phyloP scores from a whole-genome alignment of 1,140 invertebrate genomes.

The Chlorops oryzae region DNA sequence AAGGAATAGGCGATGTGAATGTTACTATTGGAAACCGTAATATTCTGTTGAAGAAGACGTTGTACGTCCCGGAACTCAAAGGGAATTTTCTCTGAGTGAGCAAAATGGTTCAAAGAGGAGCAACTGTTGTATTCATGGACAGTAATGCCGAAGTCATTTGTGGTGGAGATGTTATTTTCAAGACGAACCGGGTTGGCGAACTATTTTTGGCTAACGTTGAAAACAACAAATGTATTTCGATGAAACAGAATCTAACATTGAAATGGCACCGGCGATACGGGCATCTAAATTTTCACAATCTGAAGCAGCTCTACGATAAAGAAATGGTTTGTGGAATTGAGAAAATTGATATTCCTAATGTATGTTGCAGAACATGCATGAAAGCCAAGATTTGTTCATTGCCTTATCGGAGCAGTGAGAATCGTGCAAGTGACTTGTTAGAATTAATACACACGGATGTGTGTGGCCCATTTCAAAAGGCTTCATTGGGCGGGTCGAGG shows the following conservation, averaged over 20 bases:
- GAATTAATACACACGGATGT: slow-evolving; percentile 25
- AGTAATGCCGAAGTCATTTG: neutral
- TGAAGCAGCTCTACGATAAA: neutral
- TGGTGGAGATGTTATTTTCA: neutral
- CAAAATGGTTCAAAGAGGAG: slow-evolving; percentile 6
- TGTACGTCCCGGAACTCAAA: slow-evolving; percentile 10
- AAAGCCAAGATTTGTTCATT: too few relatives aligned
- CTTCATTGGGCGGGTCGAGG: slow-evolving; percentile 22
- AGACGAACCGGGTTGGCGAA: neutral
- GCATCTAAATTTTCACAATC: neutral
- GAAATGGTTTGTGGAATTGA: neutral
- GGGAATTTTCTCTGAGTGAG: slow-evolving; percentile 7
- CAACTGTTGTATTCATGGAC: neutral
- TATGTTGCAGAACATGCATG: too few relatives aligned
- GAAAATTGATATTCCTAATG: too few relatives aligned
- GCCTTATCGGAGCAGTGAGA: too few relatives aligned
- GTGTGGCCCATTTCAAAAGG: slow-evolving; percentile 32
- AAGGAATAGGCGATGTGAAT: neutral
- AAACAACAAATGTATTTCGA: neutral
- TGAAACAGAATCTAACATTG: neutral
- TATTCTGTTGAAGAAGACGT: slow-evolving; percentile 1
- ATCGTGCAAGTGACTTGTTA: too few relatives aligned
- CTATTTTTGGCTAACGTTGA: neutral
- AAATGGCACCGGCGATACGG: slow-evolving; percentile 3
- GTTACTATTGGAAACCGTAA: neutral